These are phyloP conservation scores for Gasterosteus aculeatus DNA, from an alignment of 2,113 vertebrate genomes.

Conservation along the genomic window DNA sequence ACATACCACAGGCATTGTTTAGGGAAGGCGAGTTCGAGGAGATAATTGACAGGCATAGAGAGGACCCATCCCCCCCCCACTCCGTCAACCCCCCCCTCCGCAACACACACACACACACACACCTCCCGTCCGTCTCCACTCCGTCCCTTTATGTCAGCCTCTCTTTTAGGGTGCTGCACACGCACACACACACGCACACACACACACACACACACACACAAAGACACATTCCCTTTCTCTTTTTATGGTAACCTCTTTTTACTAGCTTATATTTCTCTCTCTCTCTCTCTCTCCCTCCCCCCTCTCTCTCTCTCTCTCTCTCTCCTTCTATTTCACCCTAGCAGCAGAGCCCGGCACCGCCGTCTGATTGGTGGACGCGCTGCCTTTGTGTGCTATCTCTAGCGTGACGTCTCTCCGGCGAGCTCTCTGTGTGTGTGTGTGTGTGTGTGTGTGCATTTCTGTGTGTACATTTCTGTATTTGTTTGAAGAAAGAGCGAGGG, in stretches of 20 bases:
- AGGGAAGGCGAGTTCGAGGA: conserved; percentile 80
- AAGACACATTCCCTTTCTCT: conserved; percentile 16
- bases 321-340: conserved; percentile 81
- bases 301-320: conserved; percentile 45
- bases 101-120: conserved; percentile 26
- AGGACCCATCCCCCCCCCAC: conserved; percentile 64
- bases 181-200: conserved; percentile 48
- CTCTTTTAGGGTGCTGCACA: conserved; percentile 52
- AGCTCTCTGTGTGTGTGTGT: conserved; percentile 51
- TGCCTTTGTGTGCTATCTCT: conserved; percentile 81
- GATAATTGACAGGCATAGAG: conserved; percentile 85
- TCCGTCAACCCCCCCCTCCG: conserved; percentile 11
- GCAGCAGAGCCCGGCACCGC: conserved; percentile 77
- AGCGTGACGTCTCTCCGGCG: conserved; percentile 78
- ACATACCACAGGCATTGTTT: conserved; percentile 88
- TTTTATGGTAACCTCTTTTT: conserved; percentile 47
- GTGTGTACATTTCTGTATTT: conserved; percentile 60
- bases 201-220: conserved; percentile 24
- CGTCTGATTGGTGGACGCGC: conserved; percentile 78
- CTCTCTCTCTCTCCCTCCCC: conserved; percentile 25
- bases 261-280: conserved; percentile 31
- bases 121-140: conserved; percentile 69
- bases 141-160: conserved; percentile 61
- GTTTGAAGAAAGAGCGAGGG: conserved; percentile 51
- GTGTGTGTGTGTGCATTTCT: conserved; percentile 41